Base-by-base conservation (phyloP, 2,113 vertebrate genomes). In the Pseudolaguvia tuberculata region DNA sequence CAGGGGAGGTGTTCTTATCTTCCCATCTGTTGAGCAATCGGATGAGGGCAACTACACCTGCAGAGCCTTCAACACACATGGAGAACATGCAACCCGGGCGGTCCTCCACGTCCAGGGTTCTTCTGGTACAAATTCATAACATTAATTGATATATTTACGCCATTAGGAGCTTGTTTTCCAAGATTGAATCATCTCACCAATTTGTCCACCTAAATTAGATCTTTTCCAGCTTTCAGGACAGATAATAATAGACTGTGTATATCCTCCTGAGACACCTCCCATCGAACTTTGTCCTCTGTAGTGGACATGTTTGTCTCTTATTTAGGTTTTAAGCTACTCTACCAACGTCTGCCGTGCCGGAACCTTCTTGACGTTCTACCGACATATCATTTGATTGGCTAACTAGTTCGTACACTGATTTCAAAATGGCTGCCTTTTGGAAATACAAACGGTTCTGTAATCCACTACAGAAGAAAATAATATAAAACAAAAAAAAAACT, bases 1-100 rank as follows among this genome's bases (percentile, higher is more conserved):
- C 31, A 91, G 90, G 4, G 90, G 88, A 0, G 93, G 92, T 1
- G 79, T 82, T 0, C 91, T 99, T 81, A 92, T 83, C 53, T 90
- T 99, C 63, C 39, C 86, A 0, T 81, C 93, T 0, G 90, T 91
- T 0, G 88, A 96, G 47, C 85, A 81, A 0, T 69, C 92, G 0
- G 91, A 98, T 1, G 91, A 92, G 79, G 94, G 91, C 20, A 92
- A 96, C 63, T 99, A 99, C 53, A 81, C 86, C 75, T 99, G 97
- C 89, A 93, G 90, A 1, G 96, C 94, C 2, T 86, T 84, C 53
- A 98, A 91, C 87, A 93, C 88, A 0, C 88, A 90, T 0, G 97
- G 97, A 35, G 93, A 98, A 75, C 93, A 97, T 29, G 85, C 89
- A 0, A 93, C 92, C 0, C 88, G 91, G 0, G 93, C 88, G 0